A percentile compares a stretch with the other conserved stretches of the same genome.
Conservation (phyloP, 1,140 invertebrate genomes). For the Myzus persicae region DNA sequence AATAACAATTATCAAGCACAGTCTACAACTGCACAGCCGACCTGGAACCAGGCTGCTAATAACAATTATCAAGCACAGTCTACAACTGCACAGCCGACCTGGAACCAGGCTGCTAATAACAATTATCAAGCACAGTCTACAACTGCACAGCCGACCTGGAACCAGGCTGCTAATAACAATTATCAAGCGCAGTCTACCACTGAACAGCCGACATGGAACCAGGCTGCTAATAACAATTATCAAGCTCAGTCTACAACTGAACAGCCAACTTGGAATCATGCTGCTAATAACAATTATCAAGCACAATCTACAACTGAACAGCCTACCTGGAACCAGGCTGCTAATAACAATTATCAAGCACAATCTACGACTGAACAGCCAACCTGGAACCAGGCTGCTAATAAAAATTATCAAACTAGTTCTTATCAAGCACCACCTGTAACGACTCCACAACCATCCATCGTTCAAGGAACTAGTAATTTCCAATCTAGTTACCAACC, state of each 20-base stretch:
- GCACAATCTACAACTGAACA: too few species aligned
- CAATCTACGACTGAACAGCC: background rate
- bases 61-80: background rate
- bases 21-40: background rate
- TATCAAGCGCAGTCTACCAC: too few species aligned
- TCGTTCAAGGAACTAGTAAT: background rate
- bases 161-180: background rate
- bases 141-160: background rate
- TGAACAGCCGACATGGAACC: background rate
- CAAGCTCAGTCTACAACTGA: background rate
- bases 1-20: background rate
- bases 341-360: background rate
- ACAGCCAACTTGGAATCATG: constrained; percentile 4
- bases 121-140: background rate
- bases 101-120: constrained; percentile 10
- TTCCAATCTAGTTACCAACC: constrained; percentile 10
- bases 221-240: background rate
- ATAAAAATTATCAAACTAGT: background rate
- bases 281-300: background rate
- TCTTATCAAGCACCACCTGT: background rate
- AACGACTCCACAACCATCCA: background rate
- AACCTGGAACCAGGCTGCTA: background rate
- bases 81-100: background rate
- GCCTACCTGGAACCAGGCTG: background rate
- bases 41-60: constrained; percentile 6